Evolutionary conservation across 2,113 vertebrate species (phyloP), one percentile per base, ranked within the genome.

Genomic region (Paradoxurus hermaphroditus): DNA sequence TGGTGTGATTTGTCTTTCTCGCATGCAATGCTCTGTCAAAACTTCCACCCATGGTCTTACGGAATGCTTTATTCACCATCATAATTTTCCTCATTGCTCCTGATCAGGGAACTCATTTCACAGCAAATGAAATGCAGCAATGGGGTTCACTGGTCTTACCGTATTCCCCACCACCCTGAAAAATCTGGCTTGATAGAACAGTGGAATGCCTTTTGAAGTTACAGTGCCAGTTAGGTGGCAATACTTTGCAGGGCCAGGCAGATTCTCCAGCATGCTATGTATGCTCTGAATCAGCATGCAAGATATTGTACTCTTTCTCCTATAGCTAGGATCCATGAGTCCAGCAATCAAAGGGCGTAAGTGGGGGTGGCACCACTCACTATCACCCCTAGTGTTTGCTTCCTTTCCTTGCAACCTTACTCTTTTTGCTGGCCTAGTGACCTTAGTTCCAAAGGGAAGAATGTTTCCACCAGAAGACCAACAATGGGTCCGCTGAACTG

Each of bases 221-320:
- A 16, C 68, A 34, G 8, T 23, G 51, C 51, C 39, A 25, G 39
- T 62, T 62, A 62, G 27, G 39, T 25, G 86, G 53, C 29, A 39
- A 11, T 13, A 10, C 85, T 36, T 36, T 31, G 49, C 10, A 1
- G 5, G 85, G 85, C n/a, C 41, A n/a, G 51, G 36, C 36, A 44
- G 51, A 29, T 31, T 59, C 68, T 72, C 68, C 68, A 41, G 41
- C 51, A 25, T 27, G 36, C 18, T 5, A 1, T 72, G 12, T 11
- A n/a, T 12, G 29, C 83, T 46, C 62, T 63, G 7, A 0, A 4
- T 67, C 31, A 46, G 31, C 13, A 2, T n/a, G 59, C 31, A 5
- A 2, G 4, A 11, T 15, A 13, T n/a, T 41, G 19, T 0, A 19
- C 62, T 0, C 0, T 31, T 46, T n/a, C 41, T 65, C 62, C 23